These are phyloP conservation scores for Galeopterus variegatus DNA, from an alignment of 2,113 vertebrate genomes.

Conservation along the genomic window DNA sequence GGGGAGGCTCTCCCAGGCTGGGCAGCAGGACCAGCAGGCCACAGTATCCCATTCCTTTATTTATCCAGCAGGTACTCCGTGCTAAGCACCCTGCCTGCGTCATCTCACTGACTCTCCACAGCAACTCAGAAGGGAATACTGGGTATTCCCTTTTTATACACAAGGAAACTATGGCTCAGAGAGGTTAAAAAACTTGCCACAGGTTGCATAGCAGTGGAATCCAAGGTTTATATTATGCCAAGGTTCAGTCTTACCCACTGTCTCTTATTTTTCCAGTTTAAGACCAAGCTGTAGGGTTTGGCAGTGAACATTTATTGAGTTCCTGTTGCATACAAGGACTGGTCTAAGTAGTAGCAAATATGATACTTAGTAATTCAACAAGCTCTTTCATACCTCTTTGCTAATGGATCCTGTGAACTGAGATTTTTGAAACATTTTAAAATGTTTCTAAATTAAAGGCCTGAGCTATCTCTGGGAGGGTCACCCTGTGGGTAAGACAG, in stretches of 20 bases:
- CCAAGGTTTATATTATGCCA: neutral
- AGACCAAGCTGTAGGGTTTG: neutral
- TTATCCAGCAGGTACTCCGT: neutral
- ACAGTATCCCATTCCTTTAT: rapidly evolving
- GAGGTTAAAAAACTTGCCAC: neutral
- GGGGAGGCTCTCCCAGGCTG: neutral
- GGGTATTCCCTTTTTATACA: neutral
- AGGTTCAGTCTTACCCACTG: neutral
- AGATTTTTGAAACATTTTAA: neutral
- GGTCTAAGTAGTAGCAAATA: neutral
- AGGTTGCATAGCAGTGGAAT: neutral
- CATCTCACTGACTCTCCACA: neutral
- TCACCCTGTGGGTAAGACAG: too few relatives aligned
- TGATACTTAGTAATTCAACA: neutral
- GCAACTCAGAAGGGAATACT: neutral
- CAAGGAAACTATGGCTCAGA: conserved; percentile 1
- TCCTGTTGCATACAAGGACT: neutral
- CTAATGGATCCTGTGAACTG: neutral
- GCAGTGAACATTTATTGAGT: neutral
- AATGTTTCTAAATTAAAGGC: too few relatives aligned
- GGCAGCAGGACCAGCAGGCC: neutral
- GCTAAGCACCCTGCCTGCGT: too few relatives aligned
- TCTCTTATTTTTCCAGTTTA: neutral
- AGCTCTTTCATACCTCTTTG: neutral
- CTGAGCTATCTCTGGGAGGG: too few relatives aligned